Percentiles rank a stretch among this genome's conserved stretches.
These are phyloP conservation scores for Chrosomus eos DNA, from an alignment of 2,797 vertebrate genomes.

Conservation along the genomic window DNA sequence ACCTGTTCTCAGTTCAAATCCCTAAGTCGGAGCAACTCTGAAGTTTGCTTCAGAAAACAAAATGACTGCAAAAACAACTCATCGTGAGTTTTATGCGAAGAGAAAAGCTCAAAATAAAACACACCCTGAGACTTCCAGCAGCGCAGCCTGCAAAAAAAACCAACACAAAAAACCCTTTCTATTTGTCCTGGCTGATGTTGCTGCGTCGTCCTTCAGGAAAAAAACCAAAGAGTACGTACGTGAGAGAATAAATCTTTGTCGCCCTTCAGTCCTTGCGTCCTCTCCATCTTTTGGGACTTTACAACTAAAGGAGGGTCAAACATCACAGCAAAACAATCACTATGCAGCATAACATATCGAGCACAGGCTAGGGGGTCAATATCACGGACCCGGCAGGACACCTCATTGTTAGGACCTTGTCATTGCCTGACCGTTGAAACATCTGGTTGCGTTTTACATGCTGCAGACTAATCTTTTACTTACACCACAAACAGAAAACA, in stretches of 20 bases:
- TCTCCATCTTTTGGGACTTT: slow-evolving; percentile 54
- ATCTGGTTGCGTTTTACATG: slow-evolving; percentile 23
- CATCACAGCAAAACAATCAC: slow-evolving; percentile 47
- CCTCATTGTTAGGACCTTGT: slow-evolving; percentile 22
- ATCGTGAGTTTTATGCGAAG: neutral
- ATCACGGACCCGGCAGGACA: slow-evolving; percentile 50
- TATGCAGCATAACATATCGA: slow-evolving; percentile 19
- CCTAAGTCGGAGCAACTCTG: neutral
- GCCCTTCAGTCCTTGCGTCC: slow-evolving; percentile 53
- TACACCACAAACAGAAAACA: slow-evolving; percentile 23
- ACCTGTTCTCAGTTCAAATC: neutral
- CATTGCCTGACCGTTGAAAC: slow-evolving; percentile 31
- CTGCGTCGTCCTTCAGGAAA: slow-evolving; percentile 52
- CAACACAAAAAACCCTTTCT: neutral
- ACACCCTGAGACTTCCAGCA: neutral
- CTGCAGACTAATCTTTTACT: slow-evolving; percentile 5
- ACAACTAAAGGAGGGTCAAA: slow-evolving; percentile 51
- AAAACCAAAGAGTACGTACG: slow-evolving; percentile 32
- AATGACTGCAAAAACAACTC: neutral
- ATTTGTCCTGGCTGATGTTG: slow-evolving; percentile 34
- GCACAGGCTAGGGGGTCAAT: slow-evolving; percentile 40
- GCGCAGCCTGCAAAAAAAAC: neutral
- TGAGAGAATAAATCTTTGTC: slow-evolving; percentile 58
- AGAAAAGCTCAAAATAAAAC: slow-evolving; percentile 11
- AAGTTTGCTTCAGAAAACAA: neutral